phyloP scores from a whole-genome alignment of 2,113 vertebrate genomes.

The Myiagra hebetior region DNA sequence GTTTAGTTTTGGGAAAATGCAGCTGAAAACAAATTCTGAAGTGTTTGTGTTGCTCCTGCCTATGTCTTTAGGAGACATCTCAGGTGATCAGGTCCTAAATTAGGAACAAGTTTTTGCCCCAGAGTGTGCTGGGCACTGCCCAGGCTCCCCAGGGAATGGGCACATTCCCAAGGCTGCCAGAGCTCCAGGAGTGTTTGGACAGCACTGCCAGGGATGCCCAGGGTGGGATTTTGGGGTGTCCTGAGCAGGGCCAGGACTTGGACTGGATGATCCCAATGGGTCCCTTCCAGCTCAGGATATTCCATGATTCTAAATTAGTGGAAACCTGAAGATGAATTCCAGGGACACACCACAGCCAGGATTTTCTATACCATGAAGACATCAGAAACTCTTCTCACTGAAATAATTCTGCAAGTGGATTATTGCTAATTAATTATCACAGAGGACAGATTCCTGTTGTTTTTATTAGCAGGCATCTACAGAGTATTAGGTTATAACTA shows the following conservation, averaged over 20 bases:
- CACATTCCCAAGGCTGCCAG: neutral
- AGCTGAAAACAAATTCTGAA: neutral
- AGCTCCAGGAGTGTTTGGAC: neutral
- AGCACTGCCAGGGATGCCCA: rapidly evolving
- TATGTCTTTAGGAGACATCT: neutral
- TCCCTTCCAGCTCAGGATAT: neutral
- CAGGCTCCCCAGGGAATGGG: neutral
- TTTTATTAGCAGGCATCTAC: neutral
- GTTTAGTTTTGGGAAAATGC: neutral
- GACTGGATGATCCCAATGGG: neutral
- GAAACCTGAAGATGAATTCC: neutral
- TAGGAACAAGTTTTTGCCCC: neutral
- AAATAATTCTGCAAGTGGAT: neutral
- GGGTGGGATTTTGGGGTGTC: neutral
- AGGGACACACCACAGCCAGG: neutral
- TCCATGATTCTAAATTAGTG: neutral
- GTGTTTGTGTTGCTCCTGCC: neutral
- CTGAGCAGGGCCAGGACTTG: neutral
- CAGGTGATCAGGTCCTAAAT: neutral
- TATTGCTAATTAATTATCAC: neutral
- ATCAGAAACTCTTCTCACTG: neutral
- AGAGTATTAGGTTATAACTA: neutral
- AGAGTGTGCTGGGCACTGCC: neutral
- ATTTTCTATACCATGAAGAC: neutral
- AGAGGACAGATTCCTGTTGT: neutral